These are phyloP conservation scores for Hemistola chrysoprasaria DNA, from an alignment of 2,888 invertebrate genomes.

Conservation along the genomic window DNA sequence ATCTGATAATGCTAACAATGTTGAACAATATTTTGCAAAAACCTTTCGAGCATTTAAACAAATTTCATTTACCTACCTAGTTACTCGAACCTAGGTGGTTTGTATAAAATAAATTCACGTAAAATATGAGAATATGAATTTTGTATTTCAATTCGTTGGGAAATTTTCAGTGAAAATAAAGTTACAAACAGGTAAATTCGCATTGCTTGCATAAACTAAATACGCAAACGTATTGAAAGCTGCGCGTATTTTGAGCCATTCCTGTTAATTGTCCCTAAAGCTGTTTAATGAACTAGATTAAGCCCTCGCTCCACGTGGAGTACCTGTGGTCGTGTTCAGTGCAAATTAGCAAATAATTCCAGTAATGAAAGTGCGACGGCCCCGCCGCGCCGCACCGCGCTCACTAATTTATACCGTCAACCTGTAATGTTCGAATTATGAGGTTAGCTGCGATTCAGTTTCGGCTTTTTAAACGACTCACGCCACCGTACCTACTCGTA, in stretches of 20 bases:
- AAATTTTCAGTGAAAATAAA: no score
- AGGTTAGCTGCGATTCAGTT: conserved; percentile 42
- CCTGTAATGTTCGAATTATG: conserved; percentile 40
- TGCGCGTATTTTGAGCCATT: conserved; percentile 27
- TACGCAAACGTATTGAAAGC: no score
- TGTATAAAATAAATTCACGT: no score
- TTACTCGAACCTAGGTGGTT: no score
- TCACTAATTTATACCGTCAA: conserved; percentile 46
- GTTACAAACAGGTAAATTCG: no score
- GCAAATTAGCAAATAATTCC: conserved; percentile 73
- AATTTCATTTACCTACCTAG: no score
- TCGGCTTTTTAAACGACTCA: conserved; percentile 26
- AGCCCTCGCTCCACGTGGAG: conserved; percentile 50
- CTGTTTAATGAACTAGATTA: conserved; percentile 66
- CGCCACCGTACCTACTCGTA: conserved; percentile 20
- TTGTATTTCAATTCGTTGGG: no score
- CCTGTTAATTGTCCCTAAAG: conserved; percentile 61
- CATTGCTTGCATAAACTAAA: no score
- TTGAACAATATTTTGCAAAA: no score
- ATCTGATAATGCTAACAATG: no score
- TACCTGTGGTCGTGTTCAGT: conserved; percentile 54
- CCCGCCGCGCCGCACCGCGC: conserved; percentile 28
- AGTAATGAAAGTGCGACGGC: conserved; percentile 62
- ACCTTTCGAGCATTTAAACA: no score
- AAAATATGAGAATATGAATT: no score